A percentile compares a stretch with the other conserved stretches of the same genome.
These are phyloP conservation scores for Drosophila ezoana DNA, from an alignment of 2,888 invertebrate genomes.

Conservation along the genomic window DNA sequence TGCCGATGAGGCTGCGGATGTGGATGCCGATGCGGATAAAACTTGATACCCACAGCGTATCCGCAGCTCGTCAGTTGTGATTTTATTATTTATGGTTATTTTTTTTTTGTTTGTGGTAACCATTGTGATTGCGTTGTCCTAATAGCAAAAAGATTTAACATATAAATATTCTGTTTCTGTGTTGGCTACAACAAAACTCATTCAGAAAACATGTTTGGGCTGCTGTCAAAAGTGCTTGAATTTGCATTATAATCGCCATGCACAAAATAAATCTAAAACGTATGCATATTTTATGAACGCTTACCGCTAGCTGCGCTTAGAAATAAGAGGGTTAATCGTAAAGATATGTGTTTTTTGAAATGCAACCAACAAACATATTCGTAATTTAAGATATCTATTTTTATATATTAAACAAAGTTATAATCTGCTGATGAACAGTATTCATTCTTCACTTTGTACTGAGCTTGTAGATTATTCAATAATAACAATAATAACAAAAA, in stretches of 20 bases:
- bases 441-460: no score
- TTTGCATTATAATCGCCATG: slow-evolving; percentile 76
- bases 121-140: slow-evolving; percentile 53
- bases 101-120: slow-evolving; percentile 28
- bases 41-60: slow-evolving; percentile 35
- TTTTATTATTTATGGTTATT: slow-evolving; percentile 73
- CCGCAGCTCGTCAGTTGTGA: slow-evolving; percentile 54
- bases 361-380: not conserved
- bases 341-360: not conserved
- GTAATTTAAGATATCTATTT: not conserved
- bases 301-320: slow-evolving; percentile 13
- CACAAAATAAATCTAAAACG: slow-evolving; percentile 70
- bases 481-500: not conserved
- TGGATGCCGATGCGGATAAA: slow-evolving; percentile 36
- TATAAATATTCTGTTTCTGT: slow-evolving; percentile 63
- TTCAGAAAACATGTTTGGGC: slow-evolving; percentile 51
- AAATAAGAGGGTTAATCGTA: slow-evolving; percentile 22
- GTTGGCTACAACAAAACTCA: slow-evolving; percentile 25
- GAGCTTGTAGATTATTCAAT: no score
- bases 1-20: slow-evolving; percentile 12
- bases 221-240: slow-evolving; percentile 72
- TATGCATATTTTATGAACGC: slow-evolving; percentile 67
- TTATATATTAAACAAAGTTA: not conserved
- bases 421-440: no score
- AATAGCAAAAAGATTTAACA: slow-evolving; percentile 70